phyloP scores from a whole-genome alignment of 2,113 vertebrate genomes.

The Anhinga anhinga region DNA sequence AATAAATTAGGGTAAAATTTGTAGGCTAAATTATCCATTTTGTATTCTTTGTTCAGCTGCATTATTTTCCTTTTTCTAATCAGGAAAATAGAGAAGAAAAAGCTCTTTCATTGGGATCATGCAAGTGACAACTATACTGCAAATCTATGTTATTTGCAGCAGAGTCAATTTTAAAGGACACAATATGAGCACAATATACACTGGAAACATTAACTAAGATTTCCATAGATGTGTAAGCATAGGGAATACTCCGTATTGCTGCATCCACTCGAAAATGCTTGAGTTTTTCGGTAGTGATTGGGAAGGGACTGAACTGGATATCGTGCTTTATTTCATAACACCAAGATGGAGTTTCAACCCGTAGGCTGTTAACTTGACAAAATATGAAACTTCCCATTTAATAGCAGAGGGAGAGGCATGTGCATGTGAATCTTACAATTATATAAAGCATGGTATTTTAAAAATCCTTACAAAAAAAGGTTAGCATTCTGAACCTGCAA shows the following conservation, averaged over 20 bases:
- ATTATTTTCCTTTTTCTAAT: not conserved
- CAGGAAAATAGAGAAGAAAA: not conserved
- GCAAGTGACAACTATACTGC: not conserved
- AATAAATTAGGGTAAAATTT: not conserved
- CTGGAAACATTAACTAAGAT: not conserved
- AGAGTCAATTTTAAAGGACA: not conserved
- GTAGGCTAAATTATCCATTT: not conserved
- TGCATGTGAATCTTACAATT: not conserved
- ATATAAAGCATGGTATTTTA: not conserved
- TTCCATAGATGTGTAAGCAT: not conserved
- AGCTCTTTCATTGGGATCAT: not conserved
- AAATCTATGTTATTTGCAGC: not conserved
- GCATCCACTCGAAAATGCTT: not conserved
- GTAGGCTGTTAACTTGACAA: not conserved
- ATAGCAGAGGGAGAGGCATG: not conserved
- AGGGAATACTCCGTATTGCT: not conserved
- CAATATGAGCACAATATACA: not conserved
- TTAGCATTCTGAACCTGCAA: not conserved
- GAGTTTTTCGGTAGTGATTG: not conserved
- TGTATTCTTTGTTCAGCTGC: not conserved
- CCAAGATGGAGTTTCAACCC: not conserved
- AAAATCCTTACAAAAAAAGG: not conserved
- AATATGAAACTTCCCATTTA: not conserved
- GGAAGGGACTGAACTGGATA: not conserved
- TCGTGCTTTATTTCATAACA: not conserved